These are phyloP conservation scores for Odobenus rosmarus DNA, from an alignment of 2,113 vertebrate species.

Conservation along the genomic window DNA sequence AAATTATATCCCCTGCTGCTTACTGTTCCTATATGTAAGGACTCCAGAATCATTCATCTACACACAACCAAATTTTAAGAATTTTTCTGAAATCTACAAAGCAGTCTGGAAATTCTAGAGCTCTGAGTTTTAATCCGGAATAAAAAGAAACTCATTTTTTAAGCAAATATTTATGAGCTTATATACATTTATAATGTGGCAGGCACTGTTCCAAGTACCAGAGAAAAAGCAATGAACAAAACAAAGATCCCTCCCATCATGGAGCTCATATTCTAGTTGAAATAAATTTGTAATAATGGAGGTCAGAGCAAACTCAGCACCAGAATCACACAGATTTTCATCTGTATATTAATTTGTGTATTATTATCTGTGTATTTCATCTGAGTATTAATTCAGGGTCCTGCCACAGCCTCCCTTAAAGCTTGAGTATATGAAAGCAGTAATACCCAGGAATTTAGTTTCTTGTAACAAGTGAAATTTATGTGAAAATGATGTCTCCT, in stretches of 20 bases:
- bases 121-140: neutral
- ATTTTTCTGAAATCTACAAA: constrained; percentile 1
- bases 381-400: neutral
- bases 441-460: neutral
- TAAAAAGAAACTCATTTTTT: neutral
- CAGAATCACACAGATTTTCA: constrained; percentile 1
- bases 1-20: neutral
- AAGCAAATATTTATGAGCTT: neutral
- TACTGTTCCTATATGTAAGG: neutral
- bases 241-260: neutral
- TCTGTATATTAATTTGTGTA: neutral
- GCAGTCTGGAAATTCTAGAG: constrained; percentile 23
- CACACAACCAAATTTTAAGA: neutral
- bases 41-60: neutral
- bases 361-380: neutral
- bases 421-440: neutral
- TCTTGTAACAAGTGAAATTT: constrained; percentile 24
- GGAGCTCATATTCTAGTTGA: neutral
- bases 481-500: neutral
- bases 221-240: neutral
- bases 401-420: neutral
- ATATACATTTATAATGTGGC: neutral
- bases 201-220: neutral
- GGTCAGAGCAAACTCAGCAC: neutral
- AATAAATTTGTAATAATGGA: constrained; percentile 26